Base-by-base conservation (phyloP, 2,888 invertebrate species). In the Pollenia labialis region DNA sequence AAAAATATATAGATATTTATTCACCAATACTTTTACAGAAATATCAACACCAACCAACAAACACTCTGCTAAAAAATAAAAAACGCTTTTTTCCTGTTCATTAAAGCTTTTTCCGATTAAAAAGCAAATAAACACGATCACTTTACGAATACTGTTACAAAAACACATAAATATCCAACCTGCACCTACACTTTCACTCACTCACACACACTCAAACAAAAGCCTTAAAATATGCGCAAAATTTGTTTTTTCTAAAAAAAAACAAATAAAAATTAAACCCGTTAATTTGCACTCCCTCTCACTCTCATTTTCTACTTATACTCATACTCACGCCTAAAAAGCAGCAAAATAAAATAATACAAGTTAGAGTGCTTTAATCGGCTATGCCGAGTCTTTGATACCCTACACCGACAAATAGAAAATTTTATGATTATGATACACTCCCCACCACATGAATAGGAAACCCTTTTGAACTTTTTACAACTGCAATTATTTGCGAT, bases 201-300 rank as follows among this genome's bases (percentile, higher is more conserved):
- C 4, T 52, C 48, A 46, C 23, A 46, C 2, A 16, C 4, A 12
- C 1, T 10, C 46, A 46, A 50, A 12, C 23, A 14, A 46, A 58
- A 66, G 60, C 79, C 79, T 74, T 60, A 54, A 85, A 75, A 74
- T 77, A 84, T 83, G 76, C 54, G 54, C 62, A 64, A 62, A 77
- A 50, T 62, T 69, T 60, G 50, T 52, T 4, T 40, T 12, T 42
- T 18, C 2, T 18, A 11, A 9, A 14, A 44, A 68, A 64, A 64
- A 12, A 52, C 12, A 12, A 52, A 52, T 16, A 52, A 52, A 14
- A 14, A 2, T n/a, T 7, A 52, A 52, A 52, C 32, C 56, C 48
- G 42, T 32, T 56, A 50, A 9, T 8, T 48, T 18, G 16, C 18
- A 14, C 64, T 68, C 44, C 23, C 50, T 60, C 2, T 44, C n/a